These are phyloP conservation scores for Oxytorus armatus DNA, from an alignment of 2,888 invertebrate species.

Conservation along the genomic window DNA sequence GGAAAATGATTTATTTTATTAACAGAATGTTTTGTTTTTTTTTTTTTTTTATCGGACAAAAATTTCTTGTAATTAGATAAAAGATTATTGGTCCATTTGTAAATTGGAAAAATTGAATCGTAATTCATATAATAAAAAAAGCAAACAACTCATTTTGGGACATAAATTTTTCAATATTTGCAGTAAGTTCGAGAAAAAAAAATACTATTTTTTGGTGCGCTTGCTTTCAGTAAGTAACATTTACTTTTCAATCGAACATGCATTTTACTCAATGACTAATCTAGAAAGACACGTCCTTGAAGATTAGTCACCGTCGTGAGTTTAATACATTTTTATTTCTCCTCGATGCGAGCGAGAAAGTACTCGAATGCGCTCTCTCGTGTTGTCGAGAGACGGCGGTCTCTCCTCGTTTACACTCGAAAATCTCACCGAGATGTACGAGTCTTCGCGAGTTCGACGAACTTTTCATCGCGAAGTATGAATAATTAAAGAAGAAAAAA, in stretches of 20 bases:
- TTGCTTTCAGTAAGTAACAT: no score
- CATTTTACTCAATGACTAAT: no score
- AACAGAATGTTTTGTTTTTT: background rate
- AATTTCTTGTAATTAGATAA: background rate
- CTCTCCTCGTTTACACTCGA: slow-evolving; percentile 17
- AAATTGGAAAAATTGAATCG: no score
- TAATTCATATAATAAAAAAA: no score
- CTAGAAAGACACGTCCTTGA: no score
- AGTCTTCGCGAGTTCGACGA: slow-evolving; percentile 18
- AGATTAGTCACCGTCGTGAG: no score
- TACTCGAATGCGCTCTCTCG: background rate
- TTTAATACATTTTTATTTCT: background rate
- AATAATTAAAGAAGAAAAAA: background rate
- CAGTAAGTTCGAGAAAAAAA: no score
- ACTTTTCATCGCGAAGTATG: background rate
- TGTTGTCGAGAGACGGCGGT: slow-evolving; percentile 1
- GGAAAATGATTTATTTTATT: background rate
- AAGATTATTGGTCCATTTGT: background rate
- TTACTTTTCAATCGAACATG: no score
- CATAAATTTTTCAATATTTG: no score
- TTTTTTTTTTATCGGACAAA: background rate
- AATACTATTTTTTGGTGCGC: no score
- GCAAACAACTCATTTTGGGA: no score
- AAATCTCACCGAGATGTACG: slow-evolving; percentile 28
- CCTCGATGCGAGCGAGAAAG: slow-evolving; percentile 3